Base-by-base conservation (phyloP, 2,888 invertebrate genomes). In the Coelinius sp. region DNA sequence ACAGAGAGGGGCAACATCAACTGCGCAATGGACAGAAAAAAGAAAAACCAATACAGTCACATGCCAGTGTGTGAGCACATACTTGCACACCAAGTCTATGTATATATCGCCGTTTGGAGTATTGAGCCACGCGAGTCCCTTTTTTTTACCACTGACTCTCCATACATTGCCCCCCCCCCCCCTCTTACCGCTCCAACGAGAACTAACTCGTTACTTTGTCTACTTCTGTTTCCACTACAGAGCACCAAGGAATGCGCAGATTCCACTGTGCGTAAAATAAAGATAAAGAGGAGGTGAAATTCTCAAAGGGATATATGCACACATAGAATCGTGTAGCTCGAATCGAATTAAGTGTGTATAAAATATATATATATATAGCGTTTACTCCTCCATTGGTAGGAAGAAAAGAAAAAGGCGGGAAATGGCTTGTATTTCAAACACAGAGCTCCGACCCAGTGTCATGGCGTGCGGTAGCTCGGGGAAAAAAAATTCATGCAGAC, bases 91-190 rank as follows among this genome's bases (percentile, higher is more conserved):
- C 17, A 63, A 62, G 63, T 69, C 62, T 68, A 59, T 35, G 74
- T 73, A 75, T 75, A 70, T n/a, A n/a, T n/a, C n/a, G 68, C 67
- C 73, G 71, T 74, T 78, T 76, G 72, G 74, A 81, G 78, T 77
- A 79, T 77, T 77, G 73, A 76, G 75, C 76, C 71, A 78, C 75
- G 76, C 75, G 75, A 74, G 71, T 71, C 74, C 73, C 70, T 68
- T 73, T 46, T 71, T 73, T 52, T 66, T 24, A 65, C 64, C 69
- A 64, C 70, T 68, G 74, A 68, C 52, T 73, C 74, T 75, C 76
- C 73, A 76, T 76, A 71, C 75, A 76, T 75, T 75, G 53, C 68
- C 56, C 44, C 27, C 12, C 59, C 20, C 38, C 31, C 1, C 31
- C 1, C 41, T 35, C 31, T 31, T 7, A 14, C 53, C 38, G 38